Percentiles rank a stretch among this genome's conserved stretches.
phyloP scores from a whole-genome alignment of 2,888 invertebrate species.

The Halictus ligatus region DNA sequence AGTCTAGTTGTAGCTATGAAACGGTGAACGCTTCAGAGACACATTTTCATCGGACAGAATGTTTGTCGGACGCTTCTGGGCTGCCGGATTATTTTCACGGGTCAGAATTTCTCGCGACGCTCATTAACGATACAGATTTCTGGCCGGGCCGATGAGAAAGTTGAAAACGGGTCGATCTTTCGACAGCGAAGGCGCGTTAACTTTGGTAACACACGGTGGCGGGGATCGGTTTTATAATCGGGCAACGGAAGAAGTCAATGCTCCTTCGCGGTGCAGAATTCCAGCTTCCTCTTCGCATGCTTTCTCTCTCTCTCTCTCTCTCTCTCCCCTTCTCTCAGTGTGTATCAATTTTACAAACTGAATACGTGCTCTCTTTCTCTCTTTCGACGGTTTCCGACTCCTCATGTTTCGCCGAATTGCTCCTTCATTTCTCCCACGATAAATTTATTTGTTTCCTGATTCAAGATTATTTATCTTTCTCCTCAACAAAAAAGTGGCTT shows the following conservation, averaged over 20 bases:
- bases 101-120: constrained; percentile 27
- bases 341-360: constrained; percentile 14
- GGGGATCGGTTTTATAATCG: constrained; percentile 45
- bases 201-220: constrained; percentile 24
- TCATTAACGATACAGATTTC: constrained; percentile 62
- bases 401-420: constrained; percentile 8
- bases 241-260: constrained; percentile 49
- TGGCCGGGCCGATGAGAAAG: constrained; percentile 58
- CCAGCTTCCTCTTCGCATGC: constrained; percentile 16
- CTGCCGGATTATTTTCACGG: constrained; percentile 36
- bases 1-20: not conserved
- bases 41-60: not conserved
- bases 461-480: constrained; percentile 11
- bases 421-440: not conserved
- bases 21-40: not conserved
- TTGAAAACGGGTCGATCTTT: constrained; percentile 63
- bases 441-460: constrained; percentile 13
- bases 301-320: not conserved
- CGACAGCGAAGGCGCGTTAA: constrained; percentile 44
- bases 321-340: not conserved
- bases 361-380: not conserved
- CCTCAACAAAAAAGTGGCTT: constrained; percentile 6
- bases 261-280: constrained; percentile 38
- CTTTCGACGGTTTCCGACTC: not conserved
- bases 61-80: not conserved